These are phyloP conservation scores for Siphonodentalium dalli DNA, from an alignment of 2,888 invertebrate genomes.

Conservation along the genomic window DNA sequence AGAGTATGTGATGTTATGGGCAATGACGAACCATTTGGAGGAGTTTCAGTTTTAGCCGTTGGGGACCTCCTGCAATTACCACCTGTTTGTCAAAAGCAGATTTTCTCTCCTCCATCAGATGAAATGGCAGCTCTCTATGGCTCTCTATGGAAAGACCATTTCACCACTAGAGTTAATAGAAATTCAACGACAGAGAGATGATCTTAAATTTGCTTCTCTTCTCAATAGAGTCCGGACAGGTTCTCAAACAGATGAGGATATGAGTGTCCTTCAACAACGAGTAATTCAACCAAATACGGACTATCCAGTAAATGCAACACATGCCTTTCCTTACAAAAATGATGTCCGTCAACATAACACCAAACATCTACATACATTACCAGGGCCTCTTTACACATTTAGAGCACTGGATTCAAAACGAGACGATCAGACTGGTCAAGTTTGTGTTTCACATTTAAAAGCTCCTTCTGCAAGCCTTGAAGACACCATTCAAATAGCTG, in stretches of 20 bases:
- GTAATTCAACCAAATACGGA: neutral
- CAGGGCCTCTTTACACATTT: constrained; percentile 8
- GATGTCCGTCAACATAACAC: constrained; percentile 13
- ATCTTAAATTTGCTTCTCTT: too few relatives aligned
- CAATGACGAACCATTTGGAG: constrained; percentile 25
- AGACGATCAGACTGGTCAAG: constrained; percentile 19
- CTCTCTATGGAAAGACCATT: too few relatives aligned
- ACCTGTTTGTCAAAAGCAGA: constrained; percentile 12
- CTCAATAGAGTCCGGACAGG: too few relatives aligned
- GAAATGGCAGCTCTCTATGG: constrained; percentile 22
- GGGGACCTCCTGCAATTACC: constrained; percentile 26
- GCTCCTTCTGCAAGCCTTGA: constrained; percentile 9
- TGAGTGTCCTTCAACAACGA: too few relatives aligned
- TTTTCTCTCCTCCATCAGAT: constrained; percentile 16
- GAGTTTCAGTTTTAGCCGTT: constrained; percentile 24
- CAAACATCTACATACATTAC: constrained; percentile 7
- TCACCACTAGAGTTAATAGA: too few relatives aligned
- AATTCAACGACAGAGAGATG: too few relatives aligned
- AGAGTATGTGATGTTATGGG: constrained; percentile 25
- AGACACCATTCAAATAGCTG: constrained; percentile 6
- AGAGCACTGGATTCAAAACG: constrained; percentile 16
- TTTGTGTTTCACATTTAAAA: constrained; percentile 3
- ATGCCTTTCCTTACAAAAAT: constrained; percentile 11
- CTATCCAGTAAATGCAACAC: constrained; percentile 15
- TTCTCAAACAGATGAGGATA: too few relatives aligned